These are phyloP conservation scores for Anarhynchus alexandrinus DNA, from an alignment of 2,113 vertebrate genomes.

Conservation along the genomic window DNA sequence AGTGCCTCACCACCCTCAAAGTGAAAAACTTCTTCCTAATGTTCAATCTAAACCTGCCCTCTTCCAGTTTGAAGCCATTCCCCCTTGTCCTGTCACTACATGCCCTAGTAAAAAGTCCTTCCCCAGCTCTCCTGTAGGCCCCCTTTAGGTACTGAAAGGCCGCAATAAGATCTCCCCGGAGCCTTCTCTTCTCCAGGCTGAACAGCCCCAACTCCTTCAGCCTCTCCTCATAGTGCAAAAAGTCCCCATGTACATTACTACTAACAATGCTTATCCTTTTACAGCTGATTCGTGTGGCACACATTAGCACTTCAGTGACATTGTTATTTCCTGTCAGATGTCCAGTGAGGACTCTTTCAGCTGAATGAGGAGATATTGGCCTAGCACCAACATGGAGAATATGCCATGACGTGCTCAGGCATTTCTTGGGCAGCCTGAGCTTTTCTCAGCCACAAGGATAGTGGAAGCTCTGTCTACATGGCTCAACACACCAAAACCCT, in stretches of 20 bases:
- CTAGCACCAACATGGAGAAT: background rate
- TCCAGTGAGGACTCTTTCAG: background rate
- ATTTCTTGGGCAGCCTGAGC: background rate
- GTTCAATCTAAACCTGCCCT: too few species aligned
- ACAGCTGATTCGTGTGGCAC: background rate
- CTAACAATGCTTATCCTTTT: background rate
- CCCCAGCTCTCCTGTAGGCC: too few species aligned
- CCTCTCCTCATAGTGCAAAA: background rate
- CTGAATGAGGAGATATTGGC: background rate
- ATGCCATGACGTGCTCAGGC: background rate
- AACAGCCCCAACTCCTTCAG: too few species aligned
- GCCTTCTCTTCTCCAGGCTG: too few species aligned
- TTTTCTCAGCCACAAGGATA: background rate
- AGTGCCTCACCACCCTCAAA: too few species aligned
- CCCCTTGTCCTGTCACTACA: too few species aligned
- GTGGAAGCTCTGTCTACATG: background rate
- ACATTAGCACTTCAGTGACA: background rate
- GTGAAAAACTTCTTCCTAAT: too few species aligned
- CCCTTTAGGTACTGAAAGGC: too few species aligned
- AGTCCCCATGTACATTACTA: background rate
- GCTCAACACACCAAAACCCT: background rate
- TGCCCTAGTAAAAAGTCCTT: too few species aligned
- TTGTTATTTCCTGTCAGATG: background rate
- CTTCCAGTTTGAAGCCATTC: too few species aligned
- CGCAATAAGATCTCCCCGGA: too few species aligned